A percentile compares a stretch with the other conserved stretches of the same genome.
phyloP scores from a whole-genome alignment of 2,113 vertebrate species.

The Heterochromis multidens region DNA sequence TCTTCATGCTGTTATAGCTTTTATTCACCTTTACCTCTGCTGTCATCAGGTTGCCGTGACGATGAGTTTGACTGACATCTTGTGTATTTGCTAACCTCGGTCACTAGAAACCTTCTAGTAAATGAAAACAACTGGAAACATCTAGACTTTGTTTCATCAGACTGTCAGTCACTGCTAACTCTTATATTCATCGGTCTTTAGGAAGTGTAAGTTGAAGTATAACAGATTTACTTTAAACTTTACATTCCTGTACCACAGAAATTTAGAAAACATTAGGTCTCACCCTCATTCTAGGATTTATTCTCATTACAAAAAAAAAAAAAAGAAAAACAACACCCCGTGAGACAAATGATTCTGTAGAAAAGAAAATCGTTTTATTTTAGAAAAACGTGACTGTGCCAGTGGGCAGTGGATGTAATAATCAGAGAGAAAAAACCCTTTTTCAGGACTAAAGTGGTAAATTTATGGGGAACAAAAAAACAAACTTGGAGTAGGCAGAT shows the following conservation, averaged over 20 bases:
- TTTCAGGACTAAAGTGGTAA: neutral
- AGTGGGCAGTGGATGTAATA: neutral
- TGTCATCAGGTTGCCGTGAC: neutral
- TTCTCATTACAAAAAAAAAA: neutral
- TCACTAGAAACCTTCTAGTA: neutral
- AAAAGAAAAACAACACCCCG: neutral
- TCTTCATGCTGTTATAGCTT: neutral
- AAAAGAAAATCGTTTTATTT: slow-evolving; percentile 51
- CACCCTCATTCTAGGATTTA: too few species aligned
- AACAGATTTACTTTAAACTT: neutral
- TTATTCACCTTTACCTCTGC: neutral
- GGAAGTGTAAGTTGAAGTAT: neutral
- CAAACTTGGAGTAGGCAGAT: neutral
- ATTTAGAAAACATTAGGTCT: neutral
- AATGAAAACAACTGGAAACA: neutral
- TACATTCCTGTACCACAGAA: neutral
- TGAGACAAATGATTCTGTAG: neutral
- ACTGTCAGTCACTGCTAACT: neutral
- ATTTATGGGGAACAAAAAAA: neutral
- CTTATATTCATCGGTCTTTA: neutral
- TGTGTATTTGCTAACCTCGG: neutral
- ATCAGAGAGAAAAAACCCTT: neutral
- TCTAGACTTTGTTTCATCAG: neutral
- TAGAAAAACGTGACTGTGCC: slow-evolving; percentile 19
- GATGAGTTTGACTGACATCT: neutral